Conservation (phyloP, 2,113 vertebrate genomes). For the Erythrolamprus reginae region DNA sequence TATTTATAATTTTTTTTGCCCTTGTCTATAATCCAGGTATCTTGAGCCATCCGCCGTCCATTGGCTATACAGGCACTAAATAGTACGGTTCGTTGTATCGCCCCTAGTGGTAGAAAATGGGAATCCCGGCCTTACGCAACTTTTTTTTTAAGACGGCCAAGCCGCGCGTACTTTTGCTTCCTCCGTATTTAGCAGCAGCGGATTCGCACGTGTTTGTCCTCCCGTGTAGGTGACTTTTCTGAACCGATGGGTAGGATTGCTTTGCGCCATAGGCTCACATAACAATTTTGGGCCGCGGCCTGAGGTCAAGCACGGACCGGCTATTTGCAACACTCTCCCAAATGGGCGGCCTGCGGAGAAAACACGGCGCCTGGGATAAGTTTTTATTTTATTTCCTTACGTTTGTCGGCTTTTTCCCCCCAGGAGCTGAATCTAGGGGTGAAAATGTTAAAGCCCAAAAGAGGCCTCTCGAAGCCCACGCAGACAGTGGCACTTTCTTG, state of each 20-base stretch:
- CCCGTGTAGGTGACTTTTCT: not conserved
- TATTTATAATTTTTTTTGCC: not conserved
- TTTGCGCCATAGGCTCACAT: not conserved
- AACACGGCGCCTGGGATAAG: not conserved
- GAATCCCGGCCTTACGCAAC: not conserved
- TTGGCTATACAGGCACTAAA: not conserved
- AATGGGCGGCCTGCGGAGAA: not conserved
- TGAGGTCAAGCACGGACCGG: not conserved
- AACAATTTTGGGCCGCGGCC: not conserved
- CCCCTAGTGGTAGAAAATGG: not conserved
- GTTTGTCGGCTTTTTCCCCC: not conserved
- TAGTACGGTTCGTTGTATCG: not conserved
- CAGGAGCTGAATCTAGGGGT: not conserved
- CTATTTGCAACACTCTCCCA: not conserved
- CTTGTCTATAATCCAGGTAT: not conserved
- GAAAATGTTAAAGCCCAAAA: no score
- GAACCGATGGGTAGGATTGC: not conserved
- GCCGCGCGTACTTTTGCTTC: not conserved
- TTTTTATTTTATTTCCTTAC: not conserved
- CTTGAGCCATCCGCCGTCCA: not conserved
- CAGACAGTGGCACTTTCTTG: slow-evolving; percentile 31
- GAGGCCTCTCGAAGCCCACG: not conserved
- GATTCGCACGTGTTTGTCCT: not conserved
- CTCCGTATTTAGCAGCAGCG: not conserved
- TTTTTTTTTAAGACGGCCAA: not conserved